Evolutionary conservation across 2,113 vertebrate genomes (phyloP).

Genomic region (Saimiri boliviensis): DNA sequence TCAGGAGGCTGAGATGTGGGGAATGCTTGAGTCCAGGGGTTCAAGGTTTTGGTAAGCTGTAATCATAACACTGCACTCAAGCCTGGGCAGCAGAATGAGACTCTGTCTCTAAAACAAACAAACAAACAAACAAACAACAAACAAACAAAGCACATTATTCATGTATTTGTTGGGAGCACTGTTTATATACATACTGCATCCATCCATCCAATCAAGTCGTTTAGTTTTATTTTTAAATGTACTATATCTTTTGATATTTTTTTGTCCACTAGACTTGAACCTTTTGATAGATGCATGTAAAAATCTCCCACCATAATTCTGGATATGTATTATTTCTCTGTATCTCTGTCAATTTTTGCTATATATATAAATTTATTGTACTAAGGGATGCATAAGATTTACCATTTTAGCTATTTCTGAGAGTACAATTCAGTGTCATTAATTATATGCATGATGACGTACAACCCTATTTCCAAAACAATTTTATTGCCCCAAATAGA

Average conservation of each 20-base stretch:
- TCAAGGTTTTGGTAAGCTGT: no score
- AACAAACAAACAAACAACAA: background rate
- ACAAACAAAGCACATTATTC: background rate
- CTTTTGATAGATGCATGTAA: background rate
- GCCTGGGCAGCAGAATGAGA: no score
- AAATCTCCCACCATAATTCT: background rate
- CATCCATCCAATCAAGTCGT: background rate
- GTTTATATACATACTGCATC: background rate
- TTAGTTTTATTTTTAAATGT: background rate
- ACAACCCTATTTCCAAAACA: background rate
- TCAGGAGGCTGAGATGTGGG: no score
- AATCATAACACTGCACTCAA: no score
- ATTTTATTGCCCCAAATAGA: background rate
- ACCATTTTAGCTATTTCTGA: background rate
- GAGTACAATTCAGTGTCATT: background rate
- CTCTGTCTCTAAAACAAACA: no score
- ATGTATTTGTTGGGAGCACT: background rate
- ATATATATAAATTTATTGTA: background rate
- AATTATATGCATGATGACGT: background rate
- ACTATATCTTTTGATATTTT: background rate
- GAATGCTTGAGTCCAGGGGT: no score
- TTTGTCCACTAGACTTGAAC: background rate
- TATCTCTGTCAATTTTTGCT: background rate
- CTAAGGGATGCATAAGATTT: background rate
- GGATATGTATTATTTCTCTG: background rate